A percentile compares a stretch with the other conserved stretches of the same genome.
Evolutionary conservation across 2,888 invertebrate genomes (phyloP).

Genomic region (Mycalesis mineus): DNA sequence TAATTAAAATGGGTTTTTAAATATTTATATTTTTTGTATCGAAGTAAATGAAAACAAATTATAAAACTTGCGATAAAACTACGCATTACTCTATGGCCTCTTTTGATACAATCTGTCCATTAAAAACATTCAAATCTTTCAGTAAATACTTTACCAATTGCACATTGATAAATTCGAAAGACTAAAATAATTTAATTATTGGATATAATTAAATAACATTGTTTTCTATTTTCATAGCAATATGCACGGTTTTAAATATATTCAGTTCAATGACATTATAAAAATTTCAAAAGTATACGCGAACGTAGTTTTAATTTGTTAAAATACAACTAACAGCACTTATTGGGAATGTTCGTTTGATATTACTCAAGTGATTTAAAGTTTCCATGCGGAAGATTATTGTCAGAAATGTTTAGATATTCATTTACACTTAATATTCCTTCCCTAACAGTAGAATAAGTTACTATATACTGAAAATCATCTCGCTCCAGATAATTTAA

Average conservation of each 20-base stretch:
- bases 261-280: background rate
- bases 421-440: background rate
- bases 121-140: background rate
- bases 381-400: background rate
- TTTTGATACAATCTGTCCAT: background rate
- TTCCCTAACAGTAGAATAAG: background rate
- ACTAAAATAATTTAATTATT: background rate
- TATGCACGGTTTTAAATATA: background rate
- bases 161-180: background rate
- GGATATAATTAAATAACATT: background rate
- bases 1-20: background rate
- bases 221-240: background rate
- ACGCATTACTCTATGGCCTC: background rate
- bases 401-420: background rate
- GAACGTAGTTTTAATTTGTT: slow-evolving; percentile 1
- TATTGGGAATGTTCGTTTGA: background rate
- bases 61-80: background rate
- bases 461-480: too few species aligned
- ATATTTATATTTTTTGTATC: background rate
- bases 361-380: background rate
- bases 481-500: too few species aligned
- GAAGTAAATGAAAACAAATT: background rate
- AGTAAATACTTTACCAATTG: background rate
- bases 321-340: background rate
- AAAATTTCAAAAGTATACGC: too few species aligned